Percentiles rank a stretch among this genome's conserved stretches.
Evolutionary conservation across 2,113 vertebrate species (phyloP).

Genomic region (Xenopus borealis): DNA sequence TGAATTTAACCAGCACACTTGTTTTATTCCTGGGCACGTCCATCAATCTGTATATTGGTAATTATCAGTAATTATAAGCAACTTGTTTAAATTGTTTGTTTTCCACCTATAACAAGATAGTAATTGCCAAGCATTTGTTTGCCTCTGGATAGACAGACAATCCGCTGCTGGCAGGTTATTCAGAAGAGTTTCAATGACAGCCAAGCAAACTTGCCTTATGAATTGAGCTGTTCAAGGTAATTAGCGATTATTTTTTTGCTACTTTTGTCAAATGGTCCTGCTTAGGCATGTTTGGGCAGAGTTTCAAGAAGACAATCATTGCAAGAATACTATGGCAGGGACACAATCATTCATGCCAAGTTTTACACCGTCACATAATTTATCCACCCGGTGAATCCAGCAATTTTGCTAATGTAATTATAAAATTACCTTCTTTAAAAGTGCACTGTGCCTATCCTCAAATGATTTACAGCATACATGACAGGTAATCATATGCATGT

Average conservation of each 20-base stretch:
- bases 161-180: slow-evolving; percentile 74
- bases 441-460: neutral
- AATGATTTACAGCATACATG: slow-evolving; percentile 6
- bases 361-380: slow-evolving; percentile 22
- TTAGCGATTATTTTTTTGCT: slow-evolving; percentile 72
- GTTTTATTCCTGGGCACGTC: neutral
- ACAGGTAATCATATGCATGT: neutral
- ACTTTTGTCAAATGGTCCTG: slow-evolving; percentile 49
- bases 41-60: slow-evolving; percentile 8
- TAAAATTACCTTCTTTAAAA: slow-evolving; percentile 35
- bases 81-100: slow-evolving; percentile 16
- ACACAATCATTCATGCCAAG: slow-evolving; percentile 29
- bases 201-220: slow-evolving; percentile 75
- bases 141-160: slow-evolving; percentile 13
- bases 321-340: slow-evolving; percentile 12
- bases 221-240: slow-evolving; percentile 86
- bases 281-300: slow-evolving; percentile 33
- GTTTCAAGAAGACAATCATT: slow-evolving; percentile 29
- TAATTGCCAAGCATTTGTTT: slow-evolving; percentile 16
- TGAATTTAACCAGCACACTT: neutral
- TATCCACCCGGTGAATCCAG: slow-evolving; percentile 31
- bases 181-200: slow-evolving; percentile 73
- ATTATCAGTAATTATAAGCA: slow-evolving; percentile 8
- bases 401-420: slow-evolving; percentile 40
- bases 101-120: slow-evolving; percentile 1